Evolutionary conservation across 2,888 invertebrate genomes (phyloP), one percentile per base, ranked within the genome.

Genomic region (Drosophila glabriapex): DNA sequence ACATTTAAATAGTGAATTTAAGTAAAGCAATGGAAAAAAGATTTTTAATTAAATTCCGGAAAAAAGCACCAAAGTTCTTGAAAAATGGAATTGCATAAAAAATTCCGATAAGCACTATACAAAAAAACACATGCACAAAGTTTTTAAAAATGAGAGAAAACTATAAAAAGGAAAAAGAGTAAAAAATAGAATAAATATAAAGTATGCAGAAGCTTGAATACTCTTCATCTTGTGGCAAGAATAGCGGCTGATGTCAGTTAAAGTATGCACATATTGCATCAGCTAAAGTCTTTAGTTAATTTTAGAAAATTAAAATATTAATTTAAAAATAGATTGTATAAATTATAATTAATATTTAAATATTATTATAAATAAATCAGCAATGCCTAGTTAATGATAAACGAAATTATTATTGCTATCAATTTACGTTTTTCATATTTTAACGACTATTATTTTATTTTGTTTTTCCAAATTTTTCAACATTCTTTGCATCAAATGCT

Each of bases 41-140:
- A 58, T 68, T 70, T 78, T 84, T 87, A 86, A 87, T 87, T 87
- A 87, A 87, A 89, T 87, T 83, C 69, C 60, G 22, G 52, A 55
- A 71, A 65, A 61, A 65, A 53, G 43, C 28, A 49, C 35, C 29
- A 49, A 41, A 49, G 53, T 55, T 50, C 4, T 25, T 52, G 54
- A 28, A 56, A 41, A 33, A 43, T 41, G 22, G 37, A 65, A 68
- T 54, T 61, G 59, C 62, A 62, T 59, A 67, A 77, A 69, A 73
- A 61, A 61, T 60, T 37, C 54, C 61, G 43, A 54, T 19, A 61
- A 59, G 61, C 53, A 68, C 76, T 73, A 78, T 59, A 67, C 28
- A 37, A 60, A 62, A 63, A 64, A 61, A 71, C 31, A 28, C 52
- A 37, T n/a, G 43, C 29, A 39, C 2, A 25, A 46, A 25, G 2